Conservation (phyloP, 2,888 invertebrate species). For the Anaspis maculata region DNA sequence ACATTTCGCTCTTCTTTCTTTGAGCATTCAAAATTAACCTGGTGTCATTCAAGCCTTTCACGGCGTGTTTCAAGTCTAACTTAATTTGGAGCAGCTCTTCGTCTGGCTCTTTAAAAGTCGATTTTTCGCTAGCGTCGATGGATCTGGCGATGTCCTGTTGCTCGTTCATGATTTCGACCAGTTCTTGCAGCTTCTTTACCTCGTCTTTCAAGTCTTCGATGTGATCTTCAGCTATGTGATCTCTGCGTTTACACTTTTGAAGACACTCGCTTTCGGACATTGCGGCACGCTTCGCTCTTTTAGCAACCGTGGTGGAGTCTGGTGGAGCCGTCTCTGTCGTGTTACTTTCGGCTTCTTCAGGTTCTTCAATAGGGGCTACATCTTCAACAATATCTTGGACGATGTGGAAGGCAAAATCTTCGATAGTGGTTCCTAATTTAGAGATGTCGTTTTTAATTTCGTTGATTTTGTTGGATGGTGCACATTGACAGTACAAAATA, state of each 20-base stretch:
- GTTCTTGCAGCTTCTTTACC: conserved; percentile 30
- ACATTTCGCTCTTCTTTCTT: conserved; percentile 14
- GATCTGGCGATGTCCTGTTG: conserved; percentile 30
- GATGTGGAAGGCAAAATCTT: conserved; percentile 11
- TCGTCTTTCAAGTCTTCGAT: conserved; percentile 29
- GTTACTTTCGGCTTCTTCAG: conserved; percentile 5
- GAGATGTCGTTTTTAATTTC: conserved; percentile 10
- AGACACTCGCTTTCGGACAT: conserved; percentile 4
- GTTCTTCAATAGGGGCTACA: conserved; percentile 1
- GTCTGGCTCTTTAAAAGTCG: conserved; percentile 9
- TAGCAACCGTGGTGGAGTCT: no score
- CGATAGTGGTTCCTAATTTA: conserved; percentile 6
- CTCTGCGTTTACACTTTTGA: conserved; percentile 5
- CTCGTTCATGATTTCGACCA: conserved; percentile 31
- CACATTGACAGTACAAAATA: no score
- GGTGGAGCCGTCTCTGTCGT: not conserved
- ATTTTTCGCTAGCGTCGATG: conserved; percentile 16
- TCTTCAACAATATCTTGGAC: conserved; percentile 4
- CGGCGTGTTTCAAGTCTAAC: conserved; percentile 16
- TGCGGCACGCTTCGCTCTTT: conserved; percentile 8
- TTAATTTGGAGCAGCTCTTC: conserved; percentile 20
- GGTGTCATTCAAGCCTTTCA: conserved; percentile 20
- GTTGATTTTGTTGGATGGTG: no score
- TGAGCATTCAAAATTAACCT: conserved; percentile 9
- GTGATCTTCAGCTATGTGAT: conserved; percentile 17